phyloP scores from a whole-genome alignment of 2,888 invertebrate species.

The Pandemis heparana region DNA sequence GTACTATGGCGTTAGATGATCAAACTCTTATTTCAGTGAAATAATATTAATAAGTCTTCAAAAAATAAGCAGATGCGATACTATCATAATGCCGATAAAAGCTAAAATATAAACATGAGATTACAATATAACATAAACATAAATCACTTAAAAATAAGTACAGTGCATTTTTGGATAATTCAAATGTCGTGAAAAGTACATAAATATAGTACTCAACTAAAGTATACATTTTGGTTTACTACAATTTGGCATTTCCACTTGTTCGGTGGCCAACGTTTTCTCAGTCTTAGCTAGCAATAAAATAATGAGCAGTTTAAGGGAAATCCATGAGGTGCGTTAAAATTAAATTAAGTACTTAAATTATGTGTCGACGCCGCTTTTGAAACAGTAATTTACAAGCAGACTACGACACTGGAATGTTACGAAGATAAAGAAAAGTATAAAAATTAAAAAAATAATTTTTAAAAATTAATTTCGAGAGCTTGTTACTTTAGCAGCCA shows the following conservation, averaged over 20 bases:
- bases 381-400: constrained; percentile 30
- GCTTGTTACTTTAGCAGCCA: not conserved
- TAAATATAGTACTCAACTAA: constrained; percentile 33
- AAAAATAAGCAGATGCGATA: not conserved
- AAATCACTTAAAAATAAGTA: constrained; percentile 33
- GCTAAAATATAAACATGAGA: constrained; percentile 14
- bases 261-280: constrained; percentile 56
- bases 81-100: not conserved
- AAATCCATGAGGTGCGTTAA: constrained; percentile 31
- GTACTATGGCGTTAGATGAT: not conserved
- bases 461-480: not conserved
- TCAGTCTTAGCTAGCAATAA: constrained; percentile 57
- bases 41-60: not conserved
- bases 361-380: constrained; percentile 26
- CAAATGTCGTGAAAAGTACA: constrained; percentile 18
- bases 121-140: constrained; percentile 18
- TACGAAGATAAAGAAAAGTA: constrained; percentile 41
- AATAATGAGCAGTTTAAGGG: constrained; percentile 48
- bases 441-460: not conserved
- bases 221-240: constrained; percentile 60
- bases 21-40: not conserved
- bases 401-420: constrained; percentile 40
- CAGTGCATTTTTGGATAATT: constrained; percentile 40
- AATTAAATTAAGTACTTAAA: constrained; percentile 40
- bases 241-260: constrained; percentile 64